Conservation (phyloP, 2,888 invertebrate species). For the Acanthosepion esculentum region DNA sequence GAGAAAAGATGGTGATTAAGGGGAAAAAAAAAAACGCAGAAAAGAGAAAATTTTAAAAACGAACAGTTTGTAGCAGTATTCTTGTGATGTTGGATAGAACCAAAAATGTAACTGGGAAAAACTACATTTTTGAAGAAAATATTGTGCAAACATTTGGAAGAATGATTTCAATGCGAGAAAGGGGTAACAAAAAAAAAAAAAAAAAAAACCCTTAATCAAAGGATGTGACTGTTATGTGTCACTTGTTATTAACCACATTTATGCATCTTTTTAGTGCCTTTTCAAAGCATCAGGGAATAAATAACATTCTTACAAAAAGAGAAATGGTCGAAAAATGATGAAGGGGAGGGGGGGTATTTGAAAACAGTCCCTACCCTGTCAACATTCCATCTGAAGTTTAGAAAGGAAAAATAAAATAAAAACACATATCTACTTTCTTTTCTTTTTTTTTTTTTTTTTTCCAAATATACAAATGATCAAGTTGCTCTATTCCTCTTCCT, state of each 20-base stretch:
- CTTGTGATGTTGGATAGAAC: conserved; percentile 37
- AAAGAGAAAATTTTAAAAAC: neutral
- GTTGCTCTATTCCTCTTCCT: neutral
- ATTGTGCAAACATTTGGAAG: neutral
- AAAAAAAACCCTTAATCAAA: neutral
- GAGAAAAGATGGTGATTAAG: neutral
- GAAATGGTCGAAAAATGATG: neutral
- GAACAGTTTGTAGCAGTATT: conserved; percentile 41
- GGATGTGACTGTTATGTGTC: no score
- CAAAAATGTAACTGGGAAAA: neutral
- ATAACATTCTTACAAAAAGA: conserved; percentile 37
- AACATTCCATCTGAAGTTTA: conserved; percentile 43
- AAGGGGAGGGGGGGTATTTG: neutral
- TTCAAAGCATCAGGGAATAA: conserved; percentile 44
- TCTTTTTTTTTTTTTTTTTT: no score
- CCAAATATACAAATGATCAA: neutral
- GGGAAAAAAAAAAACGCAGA: neutral
- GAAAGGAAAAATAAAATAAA: neutral
- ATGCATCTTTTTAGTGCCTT: conserved; percentile 40
- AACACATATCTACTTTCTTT: no score
- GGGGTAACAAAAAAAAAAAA: neutral
- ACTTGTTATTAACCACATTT: neutral
- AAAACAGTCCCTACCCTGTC: neutral
- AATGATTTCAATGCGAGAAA: neutral
- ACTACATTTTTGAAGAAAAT: neutral